Percentiles rank a stretch among this genome's conserved stretches.
phyloP scores from a whole-genome alignment of 2,888 invertebrate species.

The Ctena decussata region DNA sequence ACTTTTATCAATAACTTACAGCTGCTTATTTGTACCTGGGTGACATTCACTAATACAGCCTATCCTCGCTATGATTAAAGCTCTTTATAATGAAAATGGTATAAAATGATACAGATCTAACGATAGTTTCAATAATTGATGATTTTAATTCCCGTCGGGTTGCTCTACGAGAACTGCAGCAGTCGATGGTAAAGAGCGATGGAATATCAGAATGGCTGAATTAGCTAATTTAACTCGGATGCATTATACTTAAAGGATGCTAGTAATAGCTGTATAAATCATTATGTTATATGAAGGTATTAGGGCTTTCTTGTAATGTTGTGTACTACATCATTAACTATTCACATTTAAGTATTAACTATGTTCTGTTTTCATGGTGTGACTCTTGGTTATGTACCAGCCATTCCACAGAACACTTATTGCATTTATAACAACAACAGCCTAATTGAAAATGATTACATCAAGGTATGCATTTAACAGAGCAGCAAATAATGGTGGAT shows the following conservation, averaged over 20 bases:
- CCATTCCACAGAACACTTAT: no score
- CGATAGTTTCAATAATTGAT: conserved; percentile 19
- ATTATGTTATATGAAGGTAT: no score
- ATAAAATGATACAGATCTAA: not conserved
- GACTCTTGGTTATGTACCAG: no score
- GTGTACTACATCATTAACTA: no score
- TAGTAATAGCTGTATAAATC: not conserved
- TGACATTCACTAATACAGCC: not conserved
- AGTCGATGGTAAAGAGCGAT: conserved; percentile 20
- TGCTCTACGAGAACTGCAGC: conserved; percentile 32
- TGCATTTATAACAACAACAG: no score
- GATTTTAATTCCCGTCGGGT: not conserved
- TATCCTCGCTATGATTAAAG: not conserved
- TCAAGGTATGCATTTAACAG: no score
- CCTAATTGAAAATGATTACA: no score
- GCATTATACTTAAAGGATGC: not conserved
- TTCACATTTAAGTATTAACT: no score
- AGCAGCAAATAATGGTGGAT: no score
- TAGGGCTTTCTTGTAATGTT: no score
- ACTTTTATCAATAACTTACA: not conserved
- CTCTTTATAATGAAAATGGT: not conserved
- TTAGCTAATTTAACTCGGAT: not conserved
- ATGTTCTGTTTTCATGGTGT: no score
- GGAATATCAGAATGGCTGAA: not conserved
- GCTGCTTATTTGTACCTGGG: not conserved